Evolutionary conservation across 2,888 invertebrate species (phyloP), one percentile per base, ranked within the genome.

Genomic region (Steromphala cineraria): DNA sequence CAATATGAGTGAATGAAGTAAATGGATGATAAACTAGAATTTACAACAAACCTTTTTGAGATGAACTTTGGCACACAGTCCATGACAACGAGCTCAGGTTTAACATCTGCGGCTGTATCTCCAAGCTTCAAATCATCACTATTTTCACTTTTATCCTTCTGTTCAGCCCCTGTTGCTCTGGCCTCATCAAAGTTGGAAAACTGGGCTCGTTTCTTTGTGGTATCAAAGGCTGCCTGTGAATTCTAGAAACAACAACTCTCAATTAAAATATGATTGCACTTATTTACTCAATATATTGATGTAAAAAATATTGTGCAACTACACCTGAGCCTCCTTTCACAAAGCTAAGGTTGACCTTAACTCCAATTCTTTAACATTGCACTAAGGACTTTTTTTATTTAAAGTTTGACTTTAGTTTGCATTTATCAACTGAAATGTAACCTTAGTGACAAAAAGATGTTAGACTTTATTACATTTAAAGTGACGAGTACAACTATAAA

Each of bases 11-110:
- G n/a, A 36, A 36, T 36, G 36, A 4, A 4, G 46, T 46, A 8
- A 46, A 46, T 46, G 46, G 46, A 10, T 46, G 46, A 10, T 4
- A 8, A 46, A 46, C 13, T 36, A 1, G 13, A 46, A 46, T 46
- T 8, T 46, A 62, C 10, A 77, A 46, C 84, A 67, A 78, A 89
- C 89, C 79, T 81, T 80, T 81, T 85, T 10, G 86, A 80, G 10
- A 81, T 79, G 40, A 74, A 78, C 15, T 79, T 56, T 8, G 90
- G 90, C 46, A 88, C 87, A 78, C 90, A 91, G 77, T 89, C 89
- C 53, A 82, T 75, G 0, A 91, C 84, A 46, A 86, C 86, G 21
- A 87, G 81, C 17, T 84, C 81, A 19, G 83, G 80, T 31, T 83
- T 81, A 0, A 87, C 81, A 28, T 83, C 86, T n/a, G 86, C 85